Evolutionary conservation across 2,797 vertebrate genomes (phyloP).

Genomic region (Neosalanx taihuensis): DNA sequence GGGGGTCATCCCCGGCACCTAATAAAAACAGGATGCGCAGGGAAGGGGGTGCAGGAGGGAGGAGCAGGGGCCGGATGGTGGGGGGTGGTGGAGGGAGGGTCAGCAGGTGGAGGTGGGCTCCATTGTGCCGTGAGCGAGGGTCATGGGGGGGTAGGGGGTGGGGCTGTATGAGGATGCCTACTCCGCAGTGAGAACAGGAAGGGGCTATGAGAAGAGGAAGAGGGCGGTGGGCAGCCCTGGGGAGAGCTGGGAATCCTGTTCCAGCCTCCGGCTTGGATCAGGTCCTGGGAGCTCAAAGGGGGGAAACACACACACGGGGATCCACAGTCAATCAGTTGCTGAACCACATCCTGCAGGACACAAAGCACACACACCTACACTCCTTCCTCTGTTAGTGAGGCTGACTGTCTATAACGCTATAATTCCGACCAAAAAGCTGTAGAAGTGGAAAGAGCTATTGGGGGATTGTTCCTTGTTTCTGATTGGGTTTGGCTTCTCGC

Average conservation of each 20-base stretch:
- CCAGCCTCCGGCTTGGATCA: background rate
- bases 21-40: slow-evolving; percentile 6
- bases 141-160: background rate
- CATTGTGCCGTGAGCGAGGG: background rate
- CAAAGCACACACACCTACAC: background rate
- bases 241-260: too few species aligned
- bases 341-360: background rate
- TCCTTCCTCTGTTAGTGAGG: background rate
- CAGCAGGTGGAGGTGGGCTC: slow-evolving; percentile 5
- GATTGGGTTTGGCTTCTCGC: background rate
- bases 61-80: background rate
- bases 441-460: too few species aligned
- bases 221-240: background rate
- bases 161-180: background rate
- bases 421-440: too few species aligned
- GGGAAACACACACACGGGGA: background rate
- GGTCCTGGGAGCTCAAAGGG: background rate
- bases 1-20: too few species aligned
- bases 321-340: background rate
- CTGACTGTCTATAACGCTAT: background rate
- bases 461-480: too few species aligned
- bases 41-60: background rate
- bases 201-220: background rate
- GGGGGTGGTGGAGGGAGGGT: background rate
- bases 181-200: slow-evolving; percentile 9